Conservation (phyloP, 2,797 vertebrate genomes). For the Girardinus metallicus region DNA sequence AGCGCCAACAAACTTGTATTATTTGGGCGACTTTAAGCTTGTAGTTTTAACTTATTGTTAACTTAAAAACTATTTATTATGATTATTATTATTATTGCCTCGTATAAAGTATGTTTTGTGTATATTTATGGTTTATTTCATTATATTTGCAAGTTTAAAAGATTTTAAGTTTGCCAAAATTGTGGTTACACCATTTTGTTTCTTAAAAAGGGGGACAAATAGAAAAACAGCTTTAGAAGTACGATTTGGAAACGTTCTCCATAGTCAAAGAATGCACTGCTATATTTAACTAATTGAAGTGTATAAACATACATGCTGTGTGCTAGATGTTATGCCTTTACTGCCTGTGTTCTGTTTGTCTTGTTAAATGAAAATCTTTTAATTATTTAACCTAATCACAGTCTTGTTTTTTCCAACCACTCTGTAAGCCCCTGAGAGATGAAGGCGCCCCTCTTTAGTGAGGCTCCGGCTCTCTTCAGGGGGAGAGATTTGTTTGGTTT, state of each 20-base stretch:
- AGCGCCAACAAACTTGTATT: conserved; percentile 97
- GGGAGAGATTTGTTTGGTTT: conserved; percentile 57
- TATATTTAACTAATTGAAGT: conserved; percentile 89
- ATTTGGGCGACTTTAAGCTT: conserved; percentile 97
- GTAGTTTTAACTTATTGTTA: conserved; percentile 99
- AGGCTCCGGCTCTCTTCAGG: conserved; percentile 52
- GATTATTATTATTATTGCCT: conserved; percentile 88
- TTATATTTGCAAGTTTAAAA: conserved; percentile 95
- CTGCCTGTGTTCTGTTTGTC: conserved; percentile 94
- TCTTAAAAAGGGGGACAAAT: conserved; percentile 90
- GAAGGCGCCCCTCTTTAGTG: conserved; percentile 51
- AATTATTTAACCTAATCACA: conserved; percentile 90
- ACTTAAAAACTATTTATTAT: conserved; percentile 97
- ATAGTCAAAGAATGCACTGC: conserved; percentile 91
- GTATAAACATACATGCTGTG: conserved; percentile 90
- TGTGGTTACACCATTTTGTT: conserved; percentile 93
- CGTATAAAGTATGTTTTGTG: conserved; percentile 96
- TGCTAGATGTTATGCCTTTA: conserved; percentile 92
- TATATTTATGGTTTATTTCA: conserved; percentile 97
- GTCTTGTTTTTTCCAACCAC: conserved; percentile 87
- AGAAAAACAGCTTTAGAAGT: conserved; percentile 91
- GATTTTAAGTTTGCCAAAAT: conserved; percentile 92
- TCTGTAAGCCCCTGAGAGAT: conserved; percentile 74
- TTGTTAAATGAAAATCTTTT: conserved; percentile 91
- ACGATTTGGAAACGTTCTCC: conserved; percentile 87